Percentiles rank a stretch among this genome's conserved stretches.
These are phyloP conservation scores for Myotis planiceps DNA, from an alignment of 2,797 vertebrate species.

Conservation along the genomic window DNA sequence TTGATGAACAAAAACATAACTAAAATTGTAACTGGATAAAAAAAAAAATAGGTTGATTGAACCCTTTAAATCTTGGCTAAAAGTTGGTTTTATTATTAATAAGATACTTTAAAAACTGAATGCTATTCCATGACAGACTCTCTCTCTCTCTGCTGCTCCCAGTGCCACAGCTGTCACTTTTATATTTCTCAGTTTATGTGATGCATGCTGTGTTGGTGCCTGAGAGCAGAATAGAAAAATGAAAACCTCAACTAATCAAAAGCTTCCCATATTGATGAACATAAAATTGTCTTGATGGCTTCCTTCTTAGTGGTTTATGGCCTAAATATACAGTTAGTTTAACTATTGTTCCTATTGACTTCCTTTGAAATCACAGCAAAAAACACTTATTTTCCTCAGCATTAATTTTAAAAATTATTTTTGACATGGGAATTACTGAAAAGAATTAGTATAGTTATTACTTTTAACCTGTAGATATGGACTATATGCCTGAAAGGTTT, in stretches of 20 bases:
- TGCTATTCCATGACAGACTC: background rate
- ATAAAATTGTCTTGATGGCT: background rate
- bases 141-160: constrained; percentile 25
- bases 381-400: background rate
- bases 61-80: constrained; percentile 32
- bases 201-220: background rate
- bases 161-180: constrained; percentile 47
- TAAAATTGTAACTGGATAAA: constrained; percentile 33
- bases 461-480: constrained; percentile 15
- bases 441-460: background rate
- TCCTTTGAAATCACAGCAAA: constrained; percentile 45
- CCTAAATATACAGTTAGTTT: background rate
- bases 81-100: constrained; percentile 60
- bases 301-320: background rate
- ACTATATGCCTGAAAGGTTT: constrained; percentile 4
- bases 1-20: constrained; percentile 23
- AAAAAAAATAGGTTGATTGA: background rate
- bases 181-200: constrained; percentile 61
- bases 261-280: background rate
- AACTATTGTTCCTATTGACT: background rate
- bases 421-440: constrained; percentile 1
- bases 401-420: constrained; percentile 53
- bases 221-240: background rate
- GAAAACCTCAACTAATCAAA: constrained; percentile 54
- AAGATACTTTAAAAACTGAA: constrained; percentile 39